Percentiles rank a stretch among this genome's conserved stretches.
phyloP scores from a whole-genome alignment of 2,113 vertebrate genomes.

The Arenaria interpres region DNA sequence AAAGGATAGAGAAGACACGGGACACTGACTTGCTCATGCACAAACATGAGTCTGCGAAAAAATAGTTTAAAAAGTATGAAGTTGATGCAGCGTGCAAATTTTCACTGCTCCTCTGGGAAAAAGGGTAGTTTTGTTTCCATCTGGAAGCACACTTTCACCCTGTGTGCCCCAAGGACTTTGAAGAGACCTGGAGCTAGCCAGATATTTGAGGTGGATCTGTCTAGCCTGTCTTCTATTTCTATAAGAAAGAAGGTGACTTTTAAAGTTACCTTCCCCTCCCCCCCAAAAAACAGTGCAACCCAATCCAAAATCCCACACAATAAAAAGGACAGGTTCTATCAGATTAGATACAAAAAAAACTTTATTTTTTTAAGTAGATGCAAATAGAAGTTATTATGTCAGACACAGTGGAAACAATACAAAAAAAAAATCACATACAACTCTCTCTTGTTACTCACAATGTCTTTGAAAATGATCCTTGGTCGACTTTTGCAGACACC shows the following conservation, averaged over 20 bases:
- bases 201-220: not conserved
- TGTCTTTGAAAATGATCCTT: not conserved
- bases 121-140: not conserved
- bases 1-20: not conserved
- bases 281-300: fast-evolving
- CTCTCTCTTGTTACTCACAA: not conserved
- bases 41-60: not conserved
- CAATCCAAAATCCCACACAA: not conserved
- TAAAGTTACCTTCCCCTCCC: fast-evolving
- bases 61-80: not conserved
- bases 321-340: not conserved
- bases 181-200: not conserved
- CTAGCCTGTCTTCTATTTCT: not conserved
- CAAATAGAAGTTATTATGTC: not conserved
- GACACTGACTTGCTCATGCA: not conserved
- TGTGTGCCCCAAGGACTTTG: not conserved
- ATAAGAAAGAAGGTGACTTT: not conserved
- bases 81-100: not conserved
- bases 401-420: not conserved
- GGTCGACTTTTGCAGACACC: not conserved
- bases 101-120: not conserved
- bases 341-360: not conserved
- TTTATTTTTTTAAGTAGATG: not conserved
- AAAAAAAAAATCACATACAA: not conserved
- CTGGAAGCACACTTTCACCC: not conserved